Base-by-base conservation (phyloP, 1,140 invertebrate species). In the Caenorhabditis tropicalis region DNA sequence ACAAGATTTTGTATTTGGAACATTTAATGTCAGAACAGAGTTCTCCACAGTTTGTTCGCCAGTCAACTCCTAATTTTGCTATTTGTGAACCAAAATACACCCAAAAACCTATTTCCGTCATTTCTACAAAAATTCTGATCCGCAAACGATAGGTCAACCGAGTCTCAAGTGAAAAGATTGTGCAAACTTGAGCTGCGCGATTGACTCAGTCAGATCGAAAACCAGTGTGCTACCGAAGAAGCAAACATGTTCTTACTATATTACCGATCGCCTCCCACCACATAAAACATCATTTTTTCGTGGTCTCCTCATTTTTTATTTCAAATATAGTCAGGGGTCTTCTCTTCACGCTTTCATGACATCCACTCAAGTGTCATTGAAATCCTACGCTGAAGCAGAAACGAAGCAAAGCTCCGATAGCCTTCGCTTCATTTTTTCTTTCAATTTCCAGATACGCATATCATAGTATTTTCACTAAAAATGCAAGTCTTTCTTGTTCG, bases 311-410 rank as follows among this genome's bases (percentile, higher is more conserved):
- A 43, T n/a, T 15, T 43, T 43, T 74, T 74, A 24, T 43, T 74
- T 74, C 65, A 46, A 74, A 74, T 74, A 43, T 74, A 74, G 36
- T 43, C 65, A 43, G 33, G 36, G 12, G 53, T 74, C 65, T 74
- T 43, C 65, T n/a, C n/a, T 74, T 74, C 36, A 65, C 58, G 58
- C 58, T 19, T 65, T 65, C 58, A 65, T 65, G 65, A 74, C 36
- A 74, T 74, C 65, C 65, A 21, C 65, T 74, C 65, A 74, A 74
- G 65, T 74, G 65, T 74, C 65, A 74, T 74, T 74, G 65, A 74
- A 74, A 74, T 74, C 29, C 65, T 43, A 74, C 36, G 65, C 65
- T 36, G 33, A 74, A 43, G 65, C 33, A 74, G n/a, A 74, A 74
- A 24, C 36, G n/a, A 65, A 65, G 58, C 58, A 33, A 36, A 65